phyloP scores from a whole-genome alignment of 2,888 invertebrate genomes.

The Glyphotaelius pellucidus region DNA sequence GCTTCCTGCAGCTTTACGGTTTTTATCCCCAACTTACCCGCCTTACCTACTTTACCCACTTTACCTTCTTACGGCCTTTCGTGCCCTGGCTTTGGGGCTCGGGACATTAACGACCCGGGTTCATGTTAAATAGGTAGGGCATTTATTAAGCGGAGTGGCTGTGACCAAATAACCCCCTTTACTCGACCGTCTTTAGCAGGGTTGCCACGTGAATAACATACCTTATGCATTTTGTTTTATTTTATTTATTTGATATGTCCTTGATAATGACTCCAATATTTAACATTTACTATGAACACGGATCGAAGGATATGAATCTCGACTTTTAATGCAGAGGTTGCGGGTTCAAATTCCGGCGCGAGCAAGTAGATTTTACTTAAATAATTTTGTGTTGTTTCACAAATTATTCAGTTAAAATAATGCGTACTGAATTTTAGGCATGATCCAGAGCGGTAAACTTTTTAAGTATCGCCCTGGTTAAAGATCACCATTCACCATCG shows the following conservation, averaged over 20 bases:
- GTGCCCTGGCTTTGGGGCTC: constrained; percentile 41
- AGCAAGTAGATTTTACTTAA: too few relatives aligned
- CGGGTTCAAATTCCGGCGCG: too few relatives aligned
- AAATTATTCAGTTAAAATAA: too few relatives aligned
- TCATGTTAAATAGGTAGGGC: constrained; percentile 25
- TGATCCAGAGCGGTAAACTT: too few relatives aligned
- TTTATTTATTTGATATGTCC: neutral
- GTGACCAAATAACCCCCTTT: constrained; percentile 26
- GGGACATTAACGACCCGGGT: constrained; percentile 26
- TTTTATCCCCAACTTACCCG: constrained; percentile 23
- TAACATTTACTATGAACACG: too few relatives aligned
- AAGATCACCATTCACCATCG: too few relatives aligned
- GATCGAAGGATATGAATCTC: too few relatives aligned
- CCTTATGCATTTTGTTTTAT: neutral
- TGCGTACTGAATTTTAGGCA: too few relatives aligned
- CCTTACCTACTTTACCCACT: neutral
- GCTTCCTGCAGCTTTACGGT: constrained; percentile 53
- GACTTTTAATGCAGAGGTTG: too few relatives aligned
- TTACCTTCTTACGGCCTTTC: constrained; percentile 22
- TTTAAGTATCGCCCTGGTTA: too few relatives aligned
- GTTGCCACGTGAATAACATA: neutral
- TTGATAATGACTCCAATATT: neutral
- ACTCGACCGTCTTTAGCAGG: neutral
- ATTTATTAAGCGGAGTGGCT: constrained; percentile 31
- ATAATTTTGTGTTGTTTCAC: too few relatives aligned